Percentiles rank a stretch among this genome's conserved stretches.
These are phyloP conservation scores for Nineta flava DNA, from an alignment of 2,888 invertebrate genomes.

Conservation along the genomic window DNA sequence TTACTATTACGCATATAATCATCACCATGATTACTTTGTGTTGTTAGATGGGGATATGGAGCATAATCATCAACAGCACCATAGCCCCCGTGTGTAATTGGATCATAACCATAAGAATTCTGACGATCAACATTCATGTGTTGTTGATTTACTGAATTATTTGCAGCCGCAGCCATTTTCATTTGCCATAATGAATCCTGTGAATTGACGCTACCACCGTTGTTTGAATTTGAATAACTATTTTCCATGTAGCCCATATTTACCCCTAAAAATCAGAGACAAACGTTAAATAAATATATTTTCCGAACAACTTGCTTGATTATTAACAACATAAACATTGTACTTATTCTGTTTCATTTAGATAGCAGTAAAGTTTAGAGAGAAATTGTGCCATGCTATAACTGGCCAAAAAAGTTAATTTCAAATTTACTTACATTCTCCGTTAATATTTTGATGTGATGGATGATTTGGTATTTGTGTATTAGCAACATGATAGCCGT, in stretches of 20 bases:
- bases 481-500: constrained; percentile 65
- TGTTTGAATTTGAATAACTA: constrained; percentile 84
- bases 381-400: too few relatives aligned
- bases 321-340: too few relatives aligned
- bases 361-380: too few relatives aligned
- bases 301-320: too few relatives aligned
- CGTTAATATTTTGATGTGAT: constrained; percentile 52
- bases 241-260: constrained; percentile 85
- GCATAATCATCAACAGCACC: constrained; percentile 72
- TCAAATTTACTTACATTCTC: constrained; percentile 56
- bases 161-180: constrained; percentile 68
- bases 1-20: constrained; percentile 61
- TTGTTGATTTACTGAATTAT: constrained; percentile 42
- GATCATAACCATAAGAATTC: constrained; percentile 61
- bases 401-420: too few relatives aligned
- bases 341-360: too few relatives aligned
- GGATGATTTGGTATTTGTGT: constrained; percentile 45
- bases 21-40: constrained; percentile 46
- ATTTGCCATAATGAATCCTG: constrained; percentile 91
- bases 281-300: background rate
- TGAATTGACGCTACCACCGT: constrained; percentile 89
- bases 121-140: constrained; percentile 47
- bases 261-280: constrained; percentile 39
- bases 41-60: constrained; percentile 63
- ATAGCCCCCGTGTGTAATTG: constrained; percentile 66